Base-by-base conservation (phyloP, 2,888 invertebrate genomes). In the Hypomecis punctinalis region DNA sequence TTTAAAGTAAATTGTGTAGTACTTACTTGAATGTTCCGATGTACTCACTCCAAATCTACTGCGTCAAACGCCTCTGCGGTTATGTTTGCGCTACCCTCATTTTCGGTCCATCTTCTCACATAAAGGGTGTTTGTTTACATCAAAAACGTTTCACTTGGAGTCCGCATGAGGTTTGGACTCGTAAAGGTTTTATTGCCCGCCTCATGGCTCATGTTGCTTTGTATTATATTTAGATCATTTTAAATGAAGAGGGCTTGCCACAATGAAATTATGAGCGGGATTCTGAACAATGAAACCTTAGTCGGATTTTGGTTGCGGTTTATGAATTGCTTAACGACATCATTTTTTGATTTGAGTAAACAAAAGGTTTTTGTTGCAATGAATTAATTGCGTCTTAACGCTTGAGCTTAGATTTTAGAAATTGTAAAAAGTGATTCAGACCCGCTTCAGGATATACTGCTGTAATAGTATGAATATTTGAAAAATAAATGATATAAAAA, bases 51-150 rank as follows among this genome's bases (percentile, higher is more conserved):
- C 36, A 6, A n/a, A n/a, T 43, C n/a, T 53, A 36, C 35, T 53
- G 48, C n/a, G 39, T 43, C 48, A 40, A 47, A 49, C 60, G 54
- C 49, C 54, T 49, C 45, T 63, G 67, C 49, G 67, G 67, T 61
- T 48, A 36, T 60, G 61, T 67, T 67, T 61, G 54, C 48, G 11
- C 54, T 61, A 61, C 67, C 67, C 67, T 67, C 57, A 67, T 67
- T 66, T 57, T 53, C 39, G 45, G 63, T 49, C 63, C 48, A 58
- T 67, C 62, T 66, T 66, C 55, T 7, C 46, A 37, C 52, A 65
- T 61, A 58, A 61, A 61, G 61, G 61, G 47, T 56, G 57, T 63
- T 55, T 67, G 66, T 60, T 67, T 67, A 67, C 63, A 67, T 63
- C 61, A 63, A 67, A 62, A 67, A 67, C 67, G 63, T 57, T 63